These are phyloP conservation scores for Antechinus flavipes DNA, from an alignment of 2,113 vertebrate genomes.

Conservation along the genomic window DNA sequence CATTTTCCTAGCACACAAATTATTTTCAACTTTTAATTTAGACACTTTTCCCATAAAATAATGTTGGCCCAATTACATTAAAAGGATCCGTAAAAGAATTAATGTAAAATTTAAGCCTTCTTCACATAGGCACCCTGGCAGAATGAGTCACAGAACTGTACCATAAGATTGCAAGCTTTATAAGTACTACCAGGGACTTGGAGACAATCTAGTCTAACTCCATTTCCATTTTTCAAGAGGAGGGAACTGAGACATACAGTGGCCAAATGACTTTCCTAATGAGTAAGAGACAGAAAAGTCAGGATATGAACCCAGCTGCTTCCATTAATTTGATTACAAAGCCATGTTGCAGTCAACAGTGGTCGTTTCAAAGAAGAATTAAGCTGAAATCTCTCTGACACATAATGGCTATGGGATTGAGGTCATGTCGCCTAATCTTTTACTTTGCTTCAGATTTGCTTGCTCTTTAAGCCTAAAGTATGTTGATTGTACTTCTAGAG, in stretches of 20 bases:
- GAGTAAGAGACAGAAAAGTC: neutral
- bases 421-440: neutral
- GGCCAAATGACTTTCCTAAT: neutral
- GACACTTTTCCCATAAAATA: neutral
- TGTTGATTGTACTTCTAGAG: neutral
- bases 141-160: neutral
- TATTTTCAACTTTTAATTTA: neutral
- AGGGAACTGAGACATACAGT: neutral
- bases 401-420: neutral
- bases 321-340: neutral
- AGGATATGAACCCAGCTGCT: neutral
- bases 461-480: neutral
- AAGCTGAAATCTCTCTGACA: neutral
- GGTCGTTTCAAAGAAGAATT: neutral
- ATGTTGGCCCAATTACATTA: neutral
- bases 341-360: neutral
- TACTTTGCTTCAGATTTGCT: neutral
- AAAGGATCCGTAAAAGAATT: neutral
- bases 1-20: neutral
- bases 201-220: neutral
- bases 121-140: neutral
- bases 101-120: neutral
- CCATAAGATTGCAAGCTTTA: neutral
- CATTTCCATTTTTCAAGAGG: neutral
- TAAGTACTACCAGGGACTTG: neutral